phyloP scores from a whole-genome alignment of 92 coral and sea anemone species.

The Umimayanthus kanabou region DNA sequence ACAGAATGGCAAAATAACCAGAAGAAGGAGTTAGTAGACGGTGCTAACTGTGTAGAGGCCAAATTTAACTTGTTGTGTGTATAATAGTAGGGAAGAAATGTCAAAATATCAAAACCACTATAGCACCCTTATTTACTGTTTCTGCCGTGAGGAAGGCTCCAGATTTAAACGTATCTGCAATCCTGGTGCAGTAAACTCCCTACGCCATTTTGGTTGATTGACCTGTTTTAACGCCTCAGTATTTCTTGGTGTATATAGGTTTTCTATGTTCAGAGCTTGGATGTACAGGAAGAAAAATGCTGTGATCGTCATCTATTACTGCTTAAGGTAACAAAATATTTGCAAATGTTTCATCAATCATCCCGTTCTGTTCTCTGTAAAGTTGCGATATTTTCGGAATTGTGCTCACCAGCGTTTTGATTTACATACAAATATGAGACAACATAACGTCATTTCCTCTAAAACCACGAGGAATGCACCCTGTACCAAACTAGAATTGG shows the following conservation, averaged over 20 bases:
- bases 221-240: background rate
- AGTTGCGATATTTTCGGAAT: background rate
- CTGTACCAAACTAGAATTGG: background rate
- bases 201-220: background rate
- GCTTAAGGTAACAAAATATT: slow-evolving; percentile 10
- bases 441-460: no score
- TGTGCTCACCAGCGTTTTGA: background rate
- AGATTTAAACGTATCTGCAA: no score
- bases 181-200: no score
- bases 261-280: slow-evolving; percentile 9
- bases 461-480: no score
- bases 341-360: background rate
- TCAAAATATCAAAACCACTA: no score
- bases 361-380: background rate
- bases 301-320: slow-evolving; percentile 26
- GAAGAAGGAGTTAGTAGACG: no score
- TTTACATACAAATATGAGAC: background rate
- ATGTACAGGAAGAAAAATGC: slow-evolving; percentile 17
- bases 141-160: no score
- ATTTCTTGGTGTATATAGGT: background rate
- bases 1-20: no score
- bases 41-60: no score
- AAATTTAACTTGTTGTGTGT: no score
- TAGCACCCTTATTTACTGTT: no score
- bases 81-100: no score